Conservation (phyloP, 2,888 invertebrate genomes). For the Ashinkailepas kermadecensis region DNA sequence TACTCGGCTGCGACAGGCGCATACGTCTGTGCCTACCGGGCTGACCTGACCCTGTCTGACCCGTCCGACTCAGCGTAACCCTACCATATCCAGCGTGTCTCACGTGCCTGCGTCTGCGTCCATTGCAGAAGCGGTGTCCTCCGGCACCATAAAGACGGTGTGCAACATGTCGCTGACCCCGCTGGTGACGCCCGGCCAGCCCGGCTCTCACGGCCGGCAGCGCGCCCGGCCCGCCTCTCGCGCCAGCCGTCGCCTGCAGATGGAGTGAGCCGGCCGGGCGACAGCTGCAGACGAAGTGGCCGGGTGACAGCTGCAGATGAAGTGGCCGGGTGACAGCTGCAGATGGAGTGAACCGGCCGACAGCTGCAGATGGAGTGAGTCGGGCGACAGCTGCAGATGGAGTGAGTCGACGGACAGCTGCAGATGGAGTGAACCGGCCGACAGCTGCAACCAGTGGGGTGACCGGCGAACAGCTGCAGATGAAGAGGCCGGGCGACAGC, state of each 20-base stretch:
- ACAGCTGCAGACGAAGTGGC: not conserved
- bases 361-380: not conserved
- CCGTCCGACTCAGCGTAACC: too few species aligned
- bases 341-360: not conserved
- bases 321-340: not conserved
- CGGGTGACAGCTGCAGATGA: not conserved
- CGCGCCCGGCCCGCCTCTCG: not conserved
- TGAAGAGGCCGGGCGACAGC: not conserved
- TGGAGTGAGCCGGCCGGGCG: not conserved
- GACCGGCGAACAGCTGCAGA: not conserved
- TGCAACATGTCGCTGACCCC: constrained; percentile 15
- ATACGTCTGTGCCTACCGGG: too few species aligned
- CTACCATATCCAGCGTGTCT: too few species aligned
- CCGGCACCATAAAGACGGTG: constrained; percentile 19
- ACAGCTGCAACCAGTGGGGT: not conserved
- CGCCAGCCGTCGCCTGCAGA: constrained; percentile 16
- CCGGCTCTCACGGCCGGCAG: not conserved
- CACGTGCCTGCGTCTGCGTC: too few species aligned
- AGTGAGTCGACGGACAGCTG: not conserved
- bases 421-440: not conserved
- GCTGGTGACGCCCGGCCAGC: not conserved
- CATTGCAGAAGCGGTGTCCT: constrained; percentile 2
- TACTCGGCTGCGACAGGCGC: too few species aligned
- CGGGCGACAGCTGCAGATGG: not conserved
- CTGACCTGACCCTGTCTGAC: too few species aligned